Evolutionary conservation across 2,797 vertebrate genomes (phyloP).

Genomic region (Pteronotus mesoamericanus): DNA sequence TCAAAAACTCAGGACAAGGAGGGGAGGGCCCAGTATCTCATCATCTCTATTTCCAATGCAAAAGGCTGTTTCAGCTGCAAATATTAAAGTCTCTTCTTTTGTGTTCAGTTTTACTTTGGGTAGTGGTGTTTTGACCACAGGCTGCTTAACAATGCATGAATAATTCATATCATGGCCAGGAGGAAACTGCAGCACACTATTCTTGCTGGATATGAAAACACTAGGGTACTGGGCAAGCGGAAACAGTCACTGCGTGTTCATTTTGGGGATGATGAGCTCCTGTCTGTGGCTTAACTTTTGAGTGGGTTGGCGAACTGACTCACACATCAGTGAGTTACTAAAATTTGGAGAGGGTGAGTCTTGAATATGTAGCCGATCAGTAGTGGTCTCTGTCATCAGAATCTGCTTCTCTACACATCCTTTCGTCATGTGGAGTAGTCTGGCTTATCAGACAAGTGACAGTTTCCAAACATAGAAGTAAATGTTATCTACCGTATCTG

Average conservation of each 20-base stretch:
- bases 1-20: not conserved
- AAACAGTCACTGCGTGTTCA: not conserved
- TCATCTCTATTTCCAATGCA: not conserved
- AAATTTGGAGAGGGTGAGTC: not conserved
- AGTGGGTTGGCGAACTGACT: not conserved
- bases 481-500: not conserved
- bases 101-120: not conserved
- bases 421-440: too few relatives aligned
- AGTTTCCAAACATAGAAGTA: not conserved
- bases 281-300: not conserved
- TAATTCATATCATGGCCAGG: not conserved
- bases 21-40: not conserved
- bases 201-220: not conserved
- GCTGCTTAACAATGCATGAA: not conserved
- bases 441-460: not conserved
- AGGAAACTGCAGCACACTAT: not conserved
- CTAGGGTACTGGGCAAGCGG: not conserved
- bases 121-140: constrained; percentile 17
- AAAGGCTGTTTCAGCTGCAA: not conserved
- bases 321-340: not conserved
- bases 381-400: not conserved
- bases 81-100: not conserved
- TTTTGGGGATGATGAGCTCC: not conserved
- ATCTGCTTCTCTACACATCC: not conserved
- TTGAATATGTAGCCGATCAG: not conserved